Evolutionary conservation across 2,113 vertebrate genomes (phyloP).

Genomic region (Antennarius striatus): DNA sequence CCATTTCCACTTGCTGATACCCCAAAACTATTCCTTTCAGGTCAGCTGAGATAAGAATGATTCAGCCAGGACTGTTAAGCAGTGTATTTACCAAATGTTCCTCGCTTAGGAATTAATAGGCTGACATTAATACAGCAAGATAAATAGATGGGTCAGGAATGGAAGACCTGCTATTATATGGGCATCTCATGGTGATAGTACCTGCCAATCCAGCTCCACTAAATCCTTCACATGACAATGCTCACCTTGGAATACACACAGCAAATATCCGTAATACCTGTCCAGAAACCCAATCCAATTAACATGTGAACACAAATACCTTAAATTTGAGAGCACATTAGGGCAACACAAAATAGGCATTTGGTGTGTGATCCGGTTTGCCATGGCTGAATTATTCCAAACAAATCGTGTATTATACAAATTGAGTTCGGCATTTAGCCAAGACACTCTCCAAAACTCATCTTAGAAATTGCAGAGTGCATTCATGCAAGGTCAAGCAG

Average conservation of each 20-base stretch:
- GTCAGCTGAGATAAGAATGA: conserved; percentile 89
- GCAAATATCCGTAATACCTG: conserved; percentile 25
- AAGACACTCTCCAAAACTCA: conserved; percentile 41
- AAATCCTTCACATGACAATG: conserved; percentile 73
- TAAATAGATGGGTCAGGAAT: conserved; percentile 90
- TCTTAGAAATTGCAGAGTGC: conserved; percentile 59
- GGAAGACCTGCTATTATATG: conserved; percentile 82
- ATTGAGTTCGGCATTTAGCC: conserved; percentile 30
- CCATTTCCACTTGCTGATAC: conserved; percentile 94
- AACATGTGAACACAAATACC: conserved; percentile 48
- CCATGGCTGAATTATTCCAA: conserved; percentile 50
- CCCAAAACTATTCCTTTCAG: conserved; percentile 96
- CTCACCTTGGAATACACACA: conserved; percentile 74
- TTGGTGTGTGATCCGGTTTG: conserved; percentile 42
- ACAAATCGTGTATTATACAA: conserved; percentile 47
- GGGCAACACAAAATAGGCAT: conserved; percentile 49
- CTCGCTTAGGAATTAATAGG: conserved; percentile 88
- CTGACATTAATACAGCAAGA: conserved; percentile 96
- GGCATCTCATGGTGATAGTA: conserved; percentile 87
- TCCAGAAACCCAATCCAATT: conserved; percentile 51
- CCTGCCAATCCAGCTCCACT: conserved; percentile 87
- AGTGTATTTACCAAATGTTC: conserved; percentile 83
- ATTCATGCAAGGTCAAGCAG: conserved; percentile 37
- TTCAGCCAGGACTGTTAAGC: conserved; percentile 88
- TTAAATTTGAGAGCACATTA: conserved; percentile 26